Evolutionary conservation across 2,888 invertebrate species (phyloP).

Genomic region (Synergus umbraculus): DNA sequence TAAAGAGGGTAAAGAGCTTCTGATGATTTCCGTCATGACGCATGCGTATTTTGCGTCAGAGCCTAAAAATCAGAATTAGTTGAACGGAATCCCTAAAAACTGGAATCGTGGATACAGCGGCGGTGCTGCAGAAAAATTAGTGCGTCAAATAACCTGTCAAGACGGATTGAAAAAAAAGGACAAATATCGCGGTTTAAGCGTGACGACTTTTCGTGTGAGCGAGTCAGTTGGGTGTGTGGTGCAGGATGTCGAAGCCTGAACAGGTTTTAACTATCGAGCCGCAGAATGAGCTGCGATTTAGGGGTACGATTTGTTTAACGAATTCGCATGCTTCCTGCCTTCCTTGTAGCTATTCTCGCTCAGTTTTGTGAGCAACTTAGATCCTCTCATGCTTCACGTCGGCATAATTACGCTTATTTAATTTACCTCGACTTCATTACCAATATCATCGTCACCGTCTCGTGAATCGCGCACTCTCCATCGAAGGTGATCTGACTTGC

Average conservation of each 20-base stretch:
- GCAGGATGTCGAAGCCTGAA: slow-evolving; percentile 84
- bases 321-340: slow-evolving; percentile 50
- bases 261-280: slow-evolving; percentile 93
- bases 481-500: slow-evolving; percentile 16
- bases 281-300: slow-evolving; percentile 92
- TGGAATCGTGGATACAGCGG: slow-evolving; percentile 52
- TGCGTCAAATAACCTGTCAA: slow-evolving; percentile 58
- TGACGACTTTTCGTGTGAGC: slow-evolving; percentile 20
- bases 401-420: slow-evolving; percentile 26
- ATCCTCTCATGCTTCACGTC: not conserved
- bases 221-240: slow-evolving; percentile 15
- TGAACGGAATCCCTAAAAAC: slow-evolving; percentile 72
- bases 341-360: not conserved
- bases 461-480: slow-evolving; percentile 33
- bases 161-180: slow-evolving; percentile 49
- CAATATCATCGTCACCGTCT: slow-evolving; percentile 18
- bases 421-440: slow-evolving; percentile 14
- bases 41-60: slow-evolving; percentile 67
- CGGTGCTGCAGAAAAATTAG: slow-evolving; percentile 55
- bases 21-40: slow-evolving; percentile 60
- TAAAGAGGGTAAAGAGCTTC: too few relatives aligned
- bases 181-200: slow-evolving; percentile 21
- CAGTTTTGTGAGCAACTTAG: not conserved
- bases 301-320: slow-evolving; percentile 83
- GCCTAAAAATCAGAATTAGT: slow-evolving; percentile 72